phyloP scores from a whole-genome alignment of 2,888 invertebrate genomes.

The Imbricaverruca yamaguchii region DNA sequence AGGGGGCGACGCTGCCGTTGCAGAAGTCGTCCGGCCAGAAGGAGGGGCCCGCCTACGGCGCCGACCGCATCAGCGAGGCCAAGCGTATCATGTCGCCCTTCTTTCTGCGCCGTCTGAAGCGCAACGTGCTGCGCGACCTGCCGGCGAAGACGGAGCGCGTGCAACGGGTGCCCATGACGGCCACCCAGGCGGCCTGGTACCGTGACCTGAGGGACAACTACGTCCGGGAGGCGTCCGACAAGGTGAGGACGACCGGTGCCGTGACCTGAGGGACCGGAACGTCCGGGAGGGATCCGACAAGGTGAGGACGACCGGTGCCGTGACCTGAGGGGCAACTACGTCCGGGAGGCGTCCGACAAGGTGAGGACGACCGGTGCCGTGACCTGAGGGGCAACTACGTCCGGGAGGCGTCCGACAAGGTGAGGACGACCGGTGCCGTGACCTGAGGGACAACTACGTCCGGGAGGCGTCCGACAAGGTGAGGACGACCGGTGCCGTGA shows the following conservation, averaged over 20 bases:
- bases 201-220: not conserved
- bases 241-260: slow-evolving; percentile 25
- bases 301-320: slow-evolving; percentile 24
- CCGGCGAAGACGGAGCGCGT: slow-evolving; percentile 23
- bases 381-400: slow-evolving; percentile 28
- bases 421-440: slow-evolving; percentile 25
- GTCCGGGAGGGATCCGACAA: no score
- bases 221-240: not conserved
- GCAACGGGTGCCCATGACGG: slow-evolving; percentile 6
- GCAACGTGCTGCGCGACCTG: slow-evolving; percentile 57
- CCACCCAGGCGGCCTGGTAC: slow-evolving; percentile 21
- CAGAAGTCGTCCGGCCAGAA: slow-evolving; percentile 46
- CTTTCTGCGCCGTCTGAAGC: slow-evolving; percentile 76
- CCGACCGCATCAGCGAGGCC: slow-evolving; percentile 81
- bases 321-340: slow-evolving; percentile 29
- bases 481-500: slow-evolving; percentile 14
- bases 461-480: not conserved
- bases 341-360: not conserved
- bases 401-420: not conserved
- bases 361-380: slow-evolving; percentile 21
- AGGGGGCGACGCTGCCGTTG: not conserved
- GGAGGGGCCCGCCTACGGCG: slow-evolving; percentile 66
- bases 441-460: slow-evolving; percentile 28
- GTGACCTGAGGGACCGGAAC: no score
- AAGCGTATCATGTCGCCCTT: slow-evolving; percentile 96